Base-by-base conservation (phyloP, 2,113 vertebrate species). In the Chrysochloris asiatica region DNA sequence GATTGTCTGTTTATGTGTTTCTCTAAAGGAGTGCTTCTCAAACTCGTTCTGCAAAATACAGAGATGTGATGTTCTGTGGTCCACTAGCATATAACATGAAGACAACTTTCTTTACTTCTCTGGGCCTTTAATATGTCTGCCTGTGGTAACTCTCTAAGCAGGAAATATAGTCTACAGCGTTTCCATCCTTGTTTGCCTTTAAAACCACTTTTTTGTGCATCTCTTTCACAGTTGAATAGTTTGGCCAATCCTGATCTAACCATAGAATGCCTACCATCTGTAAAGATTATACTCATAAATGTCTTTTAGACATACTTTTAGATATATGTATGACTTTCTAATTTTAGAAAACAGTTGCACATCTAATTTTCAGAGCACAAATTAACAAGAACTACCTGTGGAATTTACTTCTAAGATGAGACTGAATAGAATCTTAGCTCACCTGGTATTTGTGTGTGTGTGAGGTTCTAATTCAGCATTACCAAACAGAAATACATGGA, bases 261-360 rank as follows among this genome's bases (percentile, higher is more conserved):
- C 4, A 10, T 14, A 72, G 14, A 50, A 69, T 41, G 61, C 30
- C n/a, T 86, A 4, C 36, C 22, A 16, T 52, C 10, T 67, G 4
- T 50, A 52, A 67, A 84, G 30, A 71, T 28, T 47, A 48, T 36
- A 81, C 78, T 82, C 50, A 59, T 0, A 90, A 47, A 22, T 12
- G 4, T 45, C 12, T n/a, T 69, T 72, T 33, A 82, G 45, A 45
- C 30, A 33, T 50, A 48, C 59, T 75, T 86, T 83, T 59, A n/a
- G n/a, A n/a, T n/a, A n/a, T n/a, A 89, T 33, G 30, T 63, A 41
- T 88, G 56, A 16, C 38, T 85, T 81, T 90, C n/a, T 83, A 82
- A 72, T 82, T 88, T 21, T 80, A 16, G 30, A 63, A 92, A 83
- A n/a, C 75, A 61, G 26, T 72, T 87, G 1, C 48, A 13, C 7